Conservation (phyloP, 2,113 vertebrate species). For the Cyanoramphus novaezelandiae region DNA sequence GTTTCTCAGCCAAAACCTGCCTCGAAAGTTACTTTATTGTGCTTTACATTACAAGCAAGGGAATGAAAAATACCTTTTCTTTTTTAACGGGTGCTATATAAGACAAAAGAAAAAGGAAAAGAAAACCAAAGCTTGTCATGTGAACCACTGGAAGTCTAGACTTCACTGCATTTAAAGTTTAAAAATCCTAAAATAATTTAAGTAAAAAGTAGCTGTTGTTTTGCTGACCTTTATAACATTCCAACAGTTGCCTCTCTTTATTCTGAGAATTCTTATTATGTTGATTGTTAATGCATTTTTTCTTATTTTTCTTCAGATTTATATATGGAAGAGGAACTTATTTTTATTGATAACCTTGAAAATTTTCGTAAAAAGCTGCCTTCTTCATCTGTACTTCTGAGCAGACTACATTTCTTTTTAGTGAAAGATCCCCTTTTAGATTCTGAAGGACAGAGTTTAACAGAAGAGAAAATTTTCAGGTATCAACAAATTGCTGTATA, state of each 20-base stretch:
- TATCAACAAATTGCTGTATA: slow-evolving; percentile 20
- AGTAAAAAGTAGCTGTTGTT: not conserved
- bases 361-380: slow-evolving; percentile 43
- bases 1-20: not conserved
- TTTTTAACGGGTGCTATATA: not conserved
- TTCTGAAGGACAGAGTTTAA: slow-evolving; percentile 45
- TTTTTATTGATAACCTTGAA: slow-evolving; percentile 58
- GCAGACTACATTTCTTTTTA: slow-evolving; percentile 55
- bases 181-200: not conserved
- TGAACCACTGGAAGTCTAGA: not conserved
- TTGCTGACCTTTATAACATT: not conserved
- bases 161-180: not conserved
- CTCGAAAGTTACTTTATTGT: not conserved
- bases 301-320: slow-evolving; percentile 65
- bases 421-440: slow-evolving; percentile 69
- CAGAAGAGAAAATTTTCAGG: slow-evolving; percentile 66
- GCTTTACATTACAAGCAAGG: not conserved
- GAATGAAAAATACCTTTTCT: not conserved
- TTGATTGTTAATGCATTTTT: slow-evolving; percentile 2
- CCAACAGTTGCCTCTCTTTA: not conserved
- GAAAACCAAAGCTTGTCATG: not conserved
- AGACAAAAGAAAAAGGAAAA: not conserved
- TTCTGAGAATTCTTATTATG: not conserved
- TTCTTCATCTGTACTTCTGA: slow-evolving; percentile 25
- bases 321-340: slow-evolving; percentile 65